Conservation (phyloP, 1,140 invertebrate genomes). For the Pygmarrhopalites habei region DNA sequence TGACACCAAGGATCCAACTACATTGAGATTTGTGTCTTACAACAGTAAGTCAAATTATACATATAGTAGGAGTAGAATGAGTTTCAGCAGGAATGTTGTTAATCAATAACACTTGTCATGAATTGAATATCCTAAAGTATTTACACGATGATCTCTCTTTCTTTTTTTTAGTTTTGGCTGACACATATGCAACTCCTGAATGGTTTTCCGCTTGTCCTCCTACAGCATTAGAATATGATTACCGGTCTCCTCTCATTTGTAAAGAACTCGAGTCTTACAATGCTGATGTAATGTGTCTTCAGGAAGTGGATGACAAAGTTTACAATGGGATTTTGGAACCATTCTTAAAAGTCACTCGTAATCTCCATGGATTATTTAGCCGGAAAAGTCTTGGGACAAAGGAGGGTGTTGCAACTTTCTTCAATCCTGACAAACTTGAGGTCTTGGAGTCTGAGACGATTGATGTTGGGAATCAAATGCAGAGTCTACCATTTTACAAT, state of each 20-base stretch:
- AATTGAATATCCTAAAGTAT: too few species aligned
- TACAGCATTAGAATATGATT: constrained; percentile 70
- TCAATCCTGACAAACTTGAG: constrained; percentile 43
- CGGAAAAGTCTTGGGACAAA: constrained; percentile 63
- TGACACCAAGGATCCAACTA: constrained; percentile 19
- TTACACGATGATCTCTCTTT: too few species aligned
- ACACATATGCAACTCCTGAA: constrained; percentile 60
- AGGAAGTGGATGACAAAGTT: constrained; percentile 77
- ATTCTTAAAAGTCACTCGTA: constrained; percentile 48
- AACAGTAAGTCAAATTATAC: too few species aligned
- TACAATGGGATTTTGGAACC: constrained; percentile 55
- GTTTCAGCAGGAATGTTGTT: too few species aligned
- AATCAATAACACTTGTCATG: too few species aligned
- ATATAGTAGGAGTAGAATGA: too few species aligned
- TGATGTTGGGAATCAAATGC: constrained; percentile 54
- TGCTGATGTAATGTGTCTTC: constrained; percentile 79
- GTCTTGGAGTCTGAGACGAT: constrained; percentile 47
- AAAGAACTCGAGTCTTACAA: constrained; percentile 54
- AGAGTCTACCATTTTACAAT: constrained; percentile 49
- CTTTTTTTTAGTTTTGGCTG: too few species aligned
- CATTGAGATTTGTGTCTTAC: constrained; percentile 75
- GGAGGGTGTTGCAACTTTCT: constrained; percentile 78
- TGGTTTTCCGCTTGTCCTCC: constrained; percentile 69
- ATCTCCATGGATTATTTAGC: constrained; percentile 56
- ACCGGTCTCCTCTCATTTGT: constrained; percentile 50